Evolutionary conservation across 2,797 vertebrate species (phyloP).

Genomic region (Clarias pachynema): DNA sequence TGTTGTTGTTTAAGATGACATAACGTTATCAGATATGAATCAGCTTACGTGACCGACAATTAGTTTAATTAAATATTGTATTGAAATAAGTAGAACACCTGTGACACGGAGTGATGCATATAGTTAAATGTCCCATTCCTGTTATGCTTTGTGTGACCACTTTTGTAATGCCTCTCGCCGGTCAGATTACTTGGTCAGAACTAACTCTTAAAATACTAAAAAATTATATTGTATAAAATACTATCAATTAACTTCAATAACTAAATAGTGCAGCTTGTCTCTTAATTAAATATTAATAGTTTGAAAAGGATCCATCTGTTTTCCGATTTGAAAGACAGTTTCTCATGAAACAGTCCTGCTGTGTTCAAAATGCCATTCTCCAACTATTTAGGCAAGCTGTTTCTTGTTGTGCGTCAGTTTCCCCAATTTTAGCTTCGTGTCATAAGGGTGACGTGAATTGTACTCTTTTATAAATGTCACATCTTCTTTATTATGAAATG

Average conservation of each 20-base stretch:
- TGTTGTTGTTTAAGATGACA: too few relatives aligned
- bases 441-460: slow-evolving; percentile 2
- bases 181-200: too few relatives aligned
- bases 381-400: slow-evolving; percentile 2
- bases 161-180: too few relatives aligned
- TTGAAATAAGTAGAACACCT: too few relatives aligned
- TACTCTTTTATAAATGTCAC: slow-evolving; percentile 1
- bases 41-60: too few relatives aligned
- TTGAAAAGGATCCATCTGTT: neutral
- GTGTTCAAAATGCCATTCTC: slow-evolving; percentile 1
- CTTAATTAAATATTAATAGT: neutral
- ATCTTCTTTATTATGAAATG: neutral
- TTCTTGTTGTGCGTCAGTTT: neutral
- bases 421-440: neutral
- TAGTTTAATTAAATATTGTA: too few relatives aligned
- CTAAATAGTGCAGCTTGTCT: neutral
- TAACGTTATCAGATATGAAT: too few relatives aligned
- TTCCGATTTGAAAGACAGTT: neutral
- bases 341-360: neutral
- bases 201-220: too few relatives aligned
- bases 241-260: neutral
- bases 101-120: too few relatives aligned
- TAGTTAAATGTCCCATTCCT: too few relatives aligned
- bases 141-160: too few relatives aligned
- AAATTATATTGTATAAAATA: too few relatives aligned